Base-by-base conservation (phyloP, 2,888 invertebrate species). In the Cosmorhoe ocellata region DNA sequence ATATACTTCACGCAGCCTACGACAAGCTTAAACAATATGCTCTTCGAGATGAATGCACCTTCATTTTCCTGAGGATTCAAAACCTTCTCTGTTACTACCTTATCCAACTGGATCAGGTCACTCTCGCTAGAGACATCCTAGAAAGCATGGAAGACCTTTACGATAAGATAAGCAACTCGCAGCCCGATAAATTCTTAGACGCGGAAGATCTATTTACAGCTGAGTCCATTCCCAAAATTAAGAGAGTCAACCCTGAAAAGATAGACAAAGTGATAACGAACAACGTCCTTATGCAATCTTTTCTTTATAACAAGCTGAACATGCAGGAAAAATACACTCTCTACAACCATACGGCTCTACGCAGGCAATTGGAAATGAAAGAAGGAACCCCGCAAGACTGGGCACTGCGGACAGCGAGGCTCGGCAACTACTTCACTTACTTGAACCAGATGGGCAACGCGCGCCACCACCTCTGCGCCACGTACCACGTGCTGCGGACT, bases 391-490 rank as follows among this genome's bases (percentile, higher is more conserved):
- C 91, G 0, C 83, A 92, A 37, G 88, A 89, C 60, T 93, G 93
- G 93, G 91, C 91, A 0, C 67, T 90, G 43, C 81, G 91, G 49
- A 83, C 92, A 11, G 91, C 91, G 0, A 79, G 91, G 27, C 79
- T 93, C 1, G 92, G 91, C 10, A 86, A 89, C 60, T 87, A 91
- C 59, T 91, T 92, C 59, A 86, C 83, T 0, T 84, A 82, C 51
- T 67, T 89, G 1, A 84, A 82, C 51, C 76, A 84, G 51, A 74
- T 80, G 10, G 78, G 74, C 10, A 86, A 90, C 58, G 92, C 93
- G 2, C 81, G 94, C 30, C 93, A 95, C 74, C 94, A 95, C 72
- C 81, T 95, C 51, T 92, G 92, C 61, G 92, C 93, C 30, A 92
- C 93, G 0, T 90, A 91, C 63, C 81, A 89, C 55, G 88, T 93